These are phyloP conservation scores for Chitala chitala DNA, from an alignment of 2,113 vertebrate genomes.

Conservation along the genomic window DNA sequence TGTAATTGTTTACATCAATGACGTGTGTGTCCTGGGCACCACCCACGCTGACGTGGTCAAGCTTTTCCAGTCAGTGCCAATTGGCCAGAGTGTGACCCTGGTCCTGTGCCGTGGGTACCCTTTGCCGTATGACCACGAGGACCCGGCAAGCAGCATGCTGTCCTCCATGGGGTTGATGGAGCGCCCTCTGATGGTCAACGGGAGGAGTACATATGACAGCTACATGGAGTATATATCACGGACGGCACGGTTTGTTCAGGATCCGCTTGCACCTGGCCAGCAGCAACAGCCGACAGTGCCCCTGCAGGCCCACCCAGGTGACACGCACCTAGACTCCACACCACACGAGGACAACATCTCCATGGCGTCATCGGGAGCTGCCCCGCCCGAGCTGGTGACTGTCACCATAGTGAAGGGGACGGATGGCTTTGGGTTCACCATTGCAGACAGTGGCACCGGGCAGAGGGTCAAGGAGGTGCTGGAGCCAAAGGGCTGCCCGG, in stretches of 20 bases:
- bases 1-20: slow-evolving; percentile 98
- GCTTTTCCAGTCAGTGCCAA: slow-evolving; percentile 96
- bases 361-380: slow-evolving; percentile 90
- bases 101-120: slow-evolving; percentile 95
- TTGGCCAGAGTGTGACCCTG: slow-evolving; percentile 92
- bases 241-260: slow-evolving; percentile 84
- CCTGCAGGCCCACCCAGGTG: slow-evolving; percentile 77
- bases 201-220: slow-evolving; percentile 89
- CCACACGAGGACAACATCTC: slow-evolving; percentile 89
- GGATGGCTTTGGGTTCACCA: slow-evolving; percentile 96
- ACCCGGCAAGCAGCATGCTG: slow-evolving; percentile 78
- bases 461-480: slow-evolving; percentile 96
- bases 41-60: slow-evolving; percentile 98
- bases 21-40: slow-evolving; percentile 94
- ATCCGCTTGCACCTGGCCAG: slow-evolving; percentile 59
- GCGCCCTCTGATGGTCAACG: slow-evolving; percentile 86
- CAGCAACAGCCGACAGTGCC: slow-evolving; percentile 57
- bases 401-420: slow-evolving; percentile 95
- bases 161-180: slow-evolving; percentile 91
- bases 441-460: slow-evolving; percentile 88
- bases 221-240: slow-evolving; percentile 96
- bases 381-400: slow-evolving; percentile 90
- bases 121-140: slow-evolving; percentile 92
- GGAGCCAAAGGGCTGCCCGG: slow-evolving; percentile 92
- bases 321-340: slow-evolving; percentile 78